Conservation (phyloP, 2,113 vertebrate genomes). For the Puffinus mauretanicus region DNA sequence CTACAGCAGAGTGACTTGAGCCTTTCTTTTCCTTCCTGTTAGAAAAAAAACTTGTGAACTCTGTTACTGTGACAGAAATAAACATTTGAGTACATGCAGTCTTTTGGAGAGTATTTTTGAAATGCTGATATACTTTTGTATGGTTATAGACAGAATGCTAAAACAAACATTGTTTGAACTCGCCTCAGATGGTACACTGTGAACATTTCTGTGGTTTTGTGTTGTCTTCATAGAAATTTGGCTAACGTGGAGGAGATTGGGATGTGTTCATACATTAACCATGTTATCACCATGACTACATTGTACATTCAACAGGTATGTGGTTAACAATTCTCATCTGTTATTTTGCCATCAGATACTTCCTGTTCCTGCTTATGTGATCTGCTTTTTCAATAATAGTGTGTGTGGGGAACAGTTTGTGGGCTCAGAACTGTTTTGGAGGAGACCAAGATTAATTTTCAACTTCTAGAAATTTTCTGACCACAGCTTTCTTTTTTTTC, state of each 20-base stretch:
- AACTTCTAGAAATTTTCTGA: background rate
- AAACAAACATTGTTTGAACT: conserved; percentile 1
- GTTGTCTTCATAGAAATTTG: conserved; percentile 82
- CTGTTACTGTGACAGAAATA: background rate
- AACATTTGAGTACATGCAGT: background rate
- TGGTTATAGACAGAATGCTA: background rate
- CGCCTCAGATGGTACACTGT: background rate
- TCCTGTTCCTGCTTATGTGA: background rate
- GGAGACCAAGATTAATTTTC: background rate
- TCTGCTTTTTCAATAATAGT: background rate
- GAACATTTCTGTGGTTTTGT: background rate
- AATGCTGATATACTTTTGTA: background rate
- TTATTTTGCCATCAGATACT: background rate
- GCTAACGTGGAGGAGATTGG: conserved; percentile 98
- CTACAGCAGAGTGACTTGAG: background rate
- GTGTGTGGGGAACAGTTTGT: background rate
- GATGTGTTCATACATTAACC: conserved; percentile 96
- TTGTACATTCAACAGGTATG: conserved; percentile 96
- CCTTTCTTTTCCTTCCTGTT: conserved; percentile 10
- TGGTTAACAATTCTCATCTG: background rate
- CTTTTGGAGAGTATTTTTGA: background rate
- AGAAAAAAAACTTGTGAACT: background rate
- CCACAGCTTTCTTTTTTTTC: background rate
- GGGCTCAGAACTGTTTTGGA: background rate
- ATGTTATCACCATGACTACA: conserved; percentile 97